phyloP scores from a whole-genome alignment of 2,888 invertebrate genomes.

The Metallyticus violacea region DNA sequence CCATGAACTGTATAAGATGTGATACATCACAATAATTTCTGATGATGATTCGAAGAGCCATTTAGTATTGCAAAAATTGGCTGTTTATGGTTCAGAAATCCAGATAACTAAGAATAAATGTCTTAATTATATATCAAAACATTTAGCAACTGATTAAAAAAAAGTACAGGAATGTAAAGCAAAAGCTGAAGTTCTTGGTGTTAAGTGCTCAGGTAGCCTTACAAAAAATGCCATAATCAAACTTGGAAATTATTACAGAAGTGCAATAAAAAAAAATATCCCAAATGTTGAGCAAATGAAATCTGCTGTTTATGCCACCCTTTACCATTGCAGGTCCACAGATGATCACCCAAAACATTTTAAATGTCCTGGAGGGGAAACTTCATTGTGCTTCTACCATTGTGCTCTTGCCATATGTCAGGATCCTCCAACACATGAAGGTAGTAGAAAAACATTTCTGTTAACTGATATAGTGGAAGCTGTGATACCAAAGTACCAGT shows the following conservation, averaged over 20 bases:
- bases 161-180: background rate
- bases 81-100: background rate
- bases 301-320: background rate
- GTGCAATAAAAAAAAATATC: background rate
- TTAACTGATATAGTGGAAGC: no score
- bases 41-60: slow-evolving; percentile 24
- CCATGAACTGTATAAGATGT: background rate
- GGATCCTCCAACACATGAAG: no score
- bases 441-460: no score
- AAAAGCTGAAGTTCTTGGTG: slow-evolving; percentile 7
- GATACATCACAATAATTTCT: slow-evolving; percentile 3
- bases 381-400: background rate
- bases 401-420: background rate
- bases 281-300: background rate
- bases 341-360: background rate
- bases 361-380: background rate
- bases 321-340: background rate
- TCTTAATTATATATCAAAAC: slow-evolving; percentile 27
- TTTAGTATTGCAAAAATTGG: background rate
- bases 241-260: slow-evolving; percentile 12
- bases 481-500: background rate
- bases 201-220: background rate
- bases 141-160: slow-evolving; percentile 17
- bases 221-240: background rate
- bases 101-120: slow-evolving; percentile 26